phyloP scores from a whole-genome alignment of 2,113 vertebrate species.

The Alligator sinensis region DNA sequence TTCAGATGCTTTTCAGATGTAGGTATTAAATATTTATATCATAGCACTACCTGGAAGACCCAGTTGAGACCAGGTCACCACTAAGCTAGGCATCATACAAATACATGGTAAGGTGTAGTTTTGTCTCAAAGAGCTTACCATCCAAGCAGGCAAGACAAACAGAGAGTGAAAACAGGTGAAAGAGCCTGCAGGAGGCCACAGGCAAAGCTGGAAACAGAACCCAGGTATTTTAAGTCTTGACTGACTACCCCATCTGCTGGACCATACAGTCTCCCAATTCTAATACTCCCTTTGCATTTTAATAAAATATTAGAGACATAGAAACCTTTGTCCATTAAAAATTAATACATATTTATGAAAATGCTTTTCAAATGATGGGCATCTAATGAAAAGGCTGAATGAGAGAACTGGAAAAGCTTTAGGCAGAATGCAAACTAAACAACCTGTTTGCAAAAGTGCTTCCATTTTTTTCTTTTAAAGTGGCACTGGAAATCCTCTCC shows the following conservation, averaged over 20 bases:
- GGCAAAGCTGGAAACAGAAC: too few species aligned
- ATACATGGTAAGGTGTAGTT: neutral
- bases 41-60: neutral
- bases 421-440: neutral
- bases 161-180: neutral
- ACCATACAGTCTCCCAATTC: too few species aligned
- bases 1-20: neutral
- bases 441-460: neutral
- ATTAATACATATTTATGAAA: too few species aligned
- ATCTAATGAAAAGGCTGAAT: too few species aligned
- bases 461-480: neutral
- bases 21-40: neutral
- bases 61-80: neutral
- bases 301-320: too few species aligned
- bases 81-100: neutral
- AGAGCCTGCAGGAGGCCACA: neutral
- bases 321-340: too few species aligned
- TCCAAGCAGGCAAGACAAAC: neutral
- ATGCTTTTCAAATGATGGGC: too few species aligned
- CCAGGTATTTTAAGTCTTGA: too few species aligned
- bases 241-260: too few species aligned
- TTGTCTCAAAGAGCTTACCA: neutral
- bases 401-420: too few species aligned
- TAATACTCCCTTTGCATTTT: too few species aligned
- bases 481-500: neutral